Evolutionary conservation across 2,888 invertebrate species (phyloP), one percentile per base, ranked within the genome.

Genomic region (Flexamia atlantica): DNA sequence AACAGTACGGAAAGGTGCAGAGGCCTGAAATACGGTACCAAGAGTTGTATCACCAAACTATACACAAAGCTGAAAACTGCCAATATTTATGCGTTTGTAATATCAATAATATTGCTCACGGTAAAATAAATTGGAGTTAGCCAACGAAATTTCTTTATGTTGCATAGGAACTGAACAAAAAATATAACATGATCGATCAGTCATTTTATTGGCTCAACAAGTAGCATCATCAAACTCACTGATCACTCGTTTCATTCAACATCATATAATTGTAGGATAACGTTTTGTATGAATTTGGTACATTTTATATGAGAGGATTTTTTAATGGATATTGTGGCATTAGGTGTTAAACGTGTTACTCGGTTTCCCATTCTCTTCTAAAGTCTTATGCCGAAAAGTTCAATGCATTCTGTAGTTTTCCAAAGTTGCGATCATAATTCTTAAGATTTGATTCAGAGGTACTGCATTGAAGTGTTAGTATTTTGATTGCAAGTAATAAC

Each of bases 201-300:
- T 25, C 57, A 25, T 57, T 57, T 57, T 23, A 57, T 23, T 57
- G 57, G 57, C 9, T 23, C 5, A 17, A 23, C n/a, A 57, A 57
- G 57, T 57, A 57, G 57, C 20, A 23, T 57, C 64, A 64, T 28
- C 40, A 40, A n/a, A 70, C 1, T 40, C 70, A 68, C 30, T 1
- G 30, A 4, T 32, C 32, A 32, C n/a, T 14, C 30, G n/a, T n/a
- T 30, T 70, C 40, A 70, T 70, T 70, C 14, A 1, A 68, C 60
- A 20, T 23, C 9, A 64, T 12, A 12, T 68, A 32, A 70, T 36
- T 14, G 32, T 70, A 70, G 70, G 23, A n/a, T 70, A 76, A 42
- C 7, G 50, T 76, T 76, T 76, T 76, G 46, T 76, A 76, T 40
- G 76, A 76, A 76, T 76, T 76, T 76, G 5, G 50, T 76, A 76